Base-by-base conservation (phyloP, 2,888 invertebrate species). In the Epiblema foenella region DNA sequence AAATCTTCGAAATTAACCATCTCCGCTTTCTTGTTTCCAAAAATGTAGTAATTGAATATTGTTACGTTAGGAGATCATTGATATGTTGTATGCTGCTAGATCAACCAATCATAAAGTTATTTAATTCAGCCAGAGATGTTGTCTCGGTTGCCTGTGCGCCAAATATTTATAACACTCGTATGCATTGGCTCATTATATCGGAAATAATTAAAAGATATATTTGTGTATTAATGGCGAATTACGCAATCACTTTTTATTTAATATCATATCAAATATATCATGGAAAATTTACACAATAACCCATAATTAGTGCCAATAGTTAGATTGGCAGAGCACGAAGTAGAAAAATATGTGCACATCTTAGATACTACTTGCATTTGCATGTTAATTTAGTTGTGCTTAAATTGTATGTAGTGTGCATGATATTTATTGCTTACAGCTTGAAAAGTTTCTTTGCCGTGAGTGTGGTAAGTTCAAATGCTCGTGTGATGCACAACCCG, bases 401-500 rank as follows among this genome's bases (percentile, higher is more conserved):
- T 77, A 75, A 79, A 76, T 81, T 89, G 86, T 85, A 84, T 87
- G 90, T 93, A 93, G 93, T 89, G 79, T 89, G 94, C 93, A 94
- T 94, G 94, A 89, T 85, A 86, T 94, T 94, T 94, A 94, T 92
- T 95, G 94, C 94, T 95, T 95, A 84, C 95, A 95, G 95, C 95
- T 95, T 94, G 95, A 95, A 94, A 95, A 95, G 91, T 95, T 95
- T 95, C 95, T 95, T 94, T 95, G 95, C 94, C 94, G 94, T 89
- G 94, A 95, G 84, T 95, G 95, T 94, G 95, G 94, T 93, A 95
- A 94, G 89, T 93, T 95, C 89, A 95, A 95, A 90, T 95, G 95
- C 88, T 90, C 93, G 88, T 95, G 95, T 88, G 88, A 89, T 54
- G 83, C 76, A 67, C 77, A 77, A 64, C 73, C 85, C 46, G 76